These are phyloP conservation scores for Orycteropus afer DNA, from an alignment of 2,113 vertebrate species.

Conservation along the genomic window DNA sequence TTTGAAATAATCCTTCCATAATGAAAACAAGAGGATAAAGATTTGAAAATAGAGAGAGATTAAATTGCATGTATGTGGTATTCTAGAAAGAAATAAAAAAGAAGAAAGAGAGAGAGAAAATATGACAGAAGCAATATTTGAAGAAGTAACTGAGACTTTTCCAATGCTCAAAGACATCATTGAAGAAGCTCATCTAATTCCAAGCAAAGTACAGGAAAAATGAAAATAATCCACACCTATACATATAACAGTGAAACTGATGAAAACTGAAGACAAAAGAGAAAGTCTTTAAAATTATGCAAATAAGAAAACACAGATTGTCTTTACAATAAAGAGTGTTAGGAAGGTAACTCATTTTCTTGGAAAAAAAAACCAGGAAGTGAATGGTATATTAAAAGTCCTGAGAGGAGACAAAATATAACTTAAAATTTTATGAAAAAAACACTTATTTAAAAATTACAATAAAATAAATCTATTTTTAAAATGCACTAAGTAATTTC, in stretches of 20 bases:
- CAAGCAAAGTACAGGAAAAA: neutral
- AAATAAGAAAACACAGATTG: neutral
- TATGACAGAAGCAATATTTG: neutral
- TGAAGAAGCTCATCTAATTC: neutral
- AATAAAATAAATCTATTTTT: neutral
- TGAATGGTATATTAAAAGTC: neutral
- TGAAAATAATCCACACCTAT: neutral
- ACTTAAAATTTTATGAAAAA: too few species aligned
- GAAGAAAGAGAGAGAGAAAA: constrained; percentile 27
- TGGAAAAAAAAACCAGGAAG: neutral
- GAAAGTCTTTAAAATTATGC: neutral
- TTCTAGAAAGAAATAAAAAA: neutral
- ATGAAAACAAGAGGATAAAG: neutral
- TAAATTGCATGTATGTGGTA: neutral
- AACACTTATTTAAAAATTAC: too few species aligned
- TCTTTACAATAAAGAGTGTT: neutral
- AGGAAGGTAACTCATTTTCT: neutral
- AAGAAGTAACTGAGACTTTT: neutral
- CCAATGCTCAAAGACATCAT: neutral
- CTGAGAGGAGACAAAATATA: too few species aligned
- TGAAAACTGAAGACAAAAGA: neutral
- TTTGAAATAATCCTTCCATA: neutral
- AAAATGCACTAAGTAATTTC: neutral
- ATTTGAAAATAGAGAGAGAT: neutral
- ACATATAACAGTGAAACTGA: neutral